Base-by-base conservation (phyloP, 2,888 invertebrate species). In the Siphlonurus alternatus region DNA sequence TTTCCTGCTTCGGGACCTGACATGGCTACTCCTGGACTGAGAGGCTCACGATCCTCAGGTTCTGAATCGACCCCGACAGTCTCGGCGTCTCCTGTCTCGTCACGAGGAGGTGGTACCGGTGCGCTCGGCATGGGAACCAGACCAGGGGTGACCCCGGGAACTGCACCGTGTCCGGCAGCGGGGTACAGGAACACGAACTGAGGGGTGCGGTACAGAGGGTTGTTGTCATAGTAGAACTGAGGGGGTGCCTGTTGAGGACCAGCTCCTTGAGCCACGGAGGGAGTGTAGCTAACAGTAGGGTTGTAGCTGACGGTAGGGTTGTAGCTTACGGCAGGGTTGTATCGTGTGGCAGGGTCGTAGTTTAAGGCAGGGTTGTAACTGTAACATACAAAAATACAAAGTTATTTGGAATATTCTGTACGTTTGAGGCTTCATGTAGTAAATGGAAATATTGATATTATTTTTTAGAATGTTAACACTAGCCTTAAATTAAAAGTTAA, bases 101-200 rank as follows among this genome's bases (percentile, higher is more conserved):
- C 56, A n/a, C n/a, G n/a, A 20, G 56, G 56, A n/a, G 56, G 56
- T 18, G 56, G 22, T 7, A n/a, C 7, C 7, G 22, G 19, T n/a
- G 56, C 56, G 15, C 38, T 38, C 15, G 38, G 38, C 38, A 38
- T 38, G 15, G 7, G 5, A n/a, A n/a, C n/a, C n/a, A n/a, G n/a
- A n/a, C n/a, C n/a, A 51, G 53, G 53, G 53, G 53, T 51, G 53
- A 15, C n/a, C 7, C 56, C 22, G 5, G 56, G 56, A n/a, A 20
- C n/a, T 7, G n/a, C 15, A 18, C 22, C 19, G 5, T 5, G 22
- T 5, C 19, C 19, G 5, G 7, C 5, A 22, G 19, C 56, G 5
- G 56, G 56, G 56, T 56, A 56, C n/a, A 56, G 15, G 56, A 56
- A 56, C 7, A 56, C 56, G 56, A 20, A 56, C n/a, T 56, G 56